These are phyloP conservation scores for Bhutanitis thaidina DNA, from an alignment of 2,888 invertebrate genomes.

Conservation along the genomic window DNA sequence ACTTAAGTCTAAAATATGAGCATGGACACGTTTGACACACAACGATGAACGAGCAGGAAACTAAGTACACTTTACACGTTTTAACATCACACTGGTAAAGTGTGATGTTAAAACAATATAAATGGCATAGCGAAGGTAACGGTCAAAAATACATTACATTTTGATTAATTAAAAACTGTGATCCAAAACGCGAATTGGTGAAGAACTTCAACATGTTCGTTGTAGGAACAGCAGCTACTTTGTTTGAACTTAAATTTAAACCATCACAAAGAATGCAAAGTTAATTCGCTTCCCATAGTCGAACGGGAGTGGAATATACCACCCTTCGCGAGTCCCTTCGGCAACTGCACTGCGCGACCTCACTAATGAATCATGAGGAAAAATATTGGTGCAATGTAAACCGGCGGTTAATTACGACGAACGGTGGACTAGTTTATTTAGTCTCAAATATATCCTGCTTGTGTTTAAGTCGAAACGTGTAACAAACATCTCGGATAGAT, in stretches of 20 bases:
- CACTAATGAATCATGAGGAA: constrained; percentile 64
- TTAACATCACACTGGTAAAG: too few relatives aligned
- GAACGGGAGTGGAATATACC: constrained; percentile 20
- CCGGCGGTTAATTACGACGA: constrained; percentile 57
- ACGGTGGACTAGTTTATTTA: constrained; percentile 47
- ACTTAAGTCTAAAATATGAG: too few relatives aligned
- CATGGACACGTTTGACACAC: too few relatives aligned
- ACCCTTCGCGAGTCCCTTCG: constrained; percentile 25
- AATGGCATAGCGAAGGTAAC: not conserved
- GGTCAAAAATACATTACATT: constrained; percentile 12
- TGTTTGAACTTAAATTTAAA: constrained; percentile 28
- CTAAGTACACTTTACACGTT: too few relatives aligned
- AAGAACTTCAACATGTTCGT: constrained; percentile 14
- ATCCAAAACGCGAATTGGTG: constrained; percentile 16
- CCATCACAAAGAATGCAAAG: constrained; percentile 37
- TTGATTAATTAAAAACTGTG: constrained; percentile 15
- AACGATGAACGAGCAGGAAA: too few relatives aligned
- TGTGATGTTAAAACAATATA: too few relatives aligned
- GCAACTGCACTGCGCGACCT: constrained; percentile 31
- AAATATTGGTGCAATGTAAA: constrained; percentile 51
- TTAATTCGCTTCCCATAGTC: constrained; percentile 7
- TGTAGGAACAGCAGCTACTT: not conserved
- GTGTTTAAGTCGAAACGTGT: constrained; percentile 37
- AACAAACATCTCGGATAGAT: constrained; percentile 38
- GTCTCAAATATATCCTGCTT: constrained; percentile 43